phyloP scores from a whole-genome alignment of 2,888 invertebrate genomes.

The Cataglyphis rosenhaueri region DNA sequence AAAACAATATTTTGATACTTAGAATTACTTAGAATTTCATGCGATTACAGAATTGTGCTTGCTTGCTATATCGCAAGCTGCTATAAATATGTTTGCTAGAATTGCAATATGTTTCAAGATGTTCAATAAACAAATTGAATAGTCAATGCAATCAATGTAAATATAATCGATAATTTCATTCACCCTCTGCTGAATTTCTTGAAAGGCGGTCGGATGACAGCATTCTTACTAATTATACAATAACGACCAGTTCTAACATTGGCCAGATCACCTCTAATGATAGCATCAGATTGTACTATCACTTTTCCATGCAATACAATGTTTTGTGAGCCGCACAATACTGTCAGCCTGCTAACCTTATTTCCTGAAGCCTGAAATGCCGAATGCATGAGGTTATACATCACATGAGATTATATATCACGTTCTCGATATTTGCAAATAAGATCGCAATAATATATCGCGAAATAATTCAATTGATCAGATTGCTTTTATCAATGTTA shows the following conservation, averaged over 20 bases:
- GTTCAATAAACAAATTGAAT: neutral
- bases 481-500: neutral
- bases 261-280: constrained; percentile 98
- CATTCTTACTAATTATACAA: constrained; percentile 97
- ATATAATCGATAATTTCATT: constrained; percentile 63
- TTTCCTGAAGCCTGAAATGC: constrained; percentile 96
- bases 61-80: neutral
- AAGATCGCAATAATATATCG: neutral
- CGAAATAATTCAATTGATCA: neutral
- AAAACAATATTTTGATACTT: neutral
- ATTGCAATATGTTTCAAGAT: neutral
- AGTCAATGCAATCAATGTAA: neutral
- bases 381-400: constrained; percentile 61
- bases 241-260: constrained; percentile 98
- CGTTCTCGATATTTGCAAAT: neutral
- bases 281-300: constrained; percentile 98
- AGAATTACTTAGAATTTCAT: neutral
- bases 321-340: constrained; percentile 99
- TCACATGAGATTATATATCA: constrained; percentile 61
- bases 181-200: constrained; percentile 99
- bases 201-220: constrained; percentile 98
- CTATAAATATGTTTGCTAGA: neutral
- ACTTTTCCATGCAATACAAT: constrained; percentile 99
- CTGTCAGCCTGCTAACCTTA: constrained; percentile 98
- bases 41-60: neutral